phyloP scores from a whole-genome alignment of 2,797 vertebrate genomes.

The Aythya fuligula region DNA sequence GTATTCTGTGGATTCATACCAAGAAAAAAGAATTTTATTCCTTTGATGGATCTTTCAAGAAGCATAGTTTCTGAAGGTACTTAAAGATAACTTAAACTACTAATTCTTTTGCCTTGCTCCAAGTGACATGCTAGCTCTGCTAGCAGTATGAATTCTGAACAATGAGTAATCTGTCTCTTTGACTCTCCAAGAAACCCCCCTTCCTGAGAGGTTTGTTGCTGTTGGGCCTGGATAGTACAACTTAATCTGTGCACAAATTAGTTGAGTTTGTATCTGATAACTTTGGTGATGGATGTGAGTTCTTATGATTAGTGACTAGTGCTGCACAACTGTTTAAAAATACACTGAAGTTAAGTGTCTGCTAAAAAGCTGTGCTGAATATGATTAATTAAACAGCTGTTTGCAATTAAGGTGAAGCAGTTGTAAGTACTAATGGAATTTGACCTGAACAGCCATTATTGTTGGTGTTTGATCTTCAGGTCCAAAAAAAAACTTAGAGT shows the following conservation, averaged over 20 bases:
- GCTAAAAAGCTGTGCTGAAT: background rate
- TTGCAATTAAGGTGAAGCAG: background rate
- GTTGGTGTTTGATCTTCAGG: background rate
- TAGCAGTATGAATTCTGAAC: background rate
- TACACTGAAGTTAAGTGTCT: background rate
- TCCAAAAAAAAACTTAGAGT: background rate
- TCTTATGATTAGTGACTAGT: background rate
- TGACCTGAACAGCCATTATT: background rate
- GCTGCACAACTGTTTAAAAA: background rate
- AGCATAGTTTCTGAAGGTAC: background rate
- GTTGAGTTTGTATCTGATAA: background rate
- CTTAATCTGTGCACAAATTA: background rate
- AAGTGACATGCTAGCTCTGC: background rate
- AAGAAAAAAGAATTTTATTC: rapidly evolving
- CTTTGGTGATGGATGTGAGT: background rate
- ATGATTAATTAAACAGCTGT: background rate
- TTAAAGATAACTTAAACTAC: background rate
- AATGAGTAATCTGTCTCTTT: background rate
- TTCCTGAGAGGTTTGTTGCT: background rate
- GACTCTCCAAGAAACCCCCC: background rate
- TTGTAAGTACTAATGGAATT: background rate
- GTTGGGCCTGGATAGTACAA: background rate
- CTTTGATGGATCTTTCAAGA: background rate
- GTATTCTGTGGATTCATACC: background rate
- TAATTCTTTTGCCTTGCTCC: background rate